Conservation (phyloP, 2,888 invertebrate genomes). For the Drosophila algonquin region DNA sequence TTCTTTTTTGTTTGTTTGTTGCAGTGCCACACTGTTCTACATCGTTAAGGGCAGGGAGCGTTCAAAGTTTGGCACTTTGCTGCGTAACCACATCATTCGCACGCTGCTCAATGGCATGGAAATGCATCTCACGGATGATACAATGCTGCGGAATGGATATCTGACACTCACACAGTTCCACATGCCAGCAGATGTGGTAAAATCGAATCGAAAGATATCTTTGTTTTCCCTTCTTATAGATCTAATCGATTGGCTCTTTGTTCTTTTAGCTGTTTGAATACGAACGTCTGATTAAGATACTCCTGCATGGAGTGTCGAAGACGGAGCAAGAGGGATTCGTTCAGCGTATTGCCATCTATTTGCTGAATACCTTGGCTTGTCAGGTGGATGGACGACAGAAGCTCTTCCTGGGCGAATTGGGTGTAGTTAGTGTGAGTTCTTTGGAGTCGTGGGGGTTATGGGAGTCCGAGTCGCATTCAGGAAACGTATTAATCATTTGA, state of each 20-base stretch:
- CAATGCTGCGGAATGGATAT: constrained; percentile 98
- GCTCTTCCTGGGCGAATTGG: constrained; percentile 93
- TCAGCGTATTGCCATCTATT: constrained; percentile 96
- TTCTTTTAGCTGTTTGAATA: constrained; percentile 92
- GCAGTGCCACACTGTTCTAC: constrained; percentile 96
- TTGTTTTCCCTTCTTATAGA: neutral
- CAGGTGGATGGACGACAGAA: constrained; percentile 98
- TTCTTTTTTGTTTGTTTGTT: too few species aligned
- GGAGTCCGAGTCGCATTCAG: too few species aligned
- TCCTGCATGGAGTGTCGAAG: constrained; percentile 92
- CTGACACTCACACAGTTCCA: constrained; percentile 97
- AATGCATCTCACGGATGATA: constrained; percentile 92
- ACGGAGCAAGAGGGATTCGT: constrained; percentile 95
- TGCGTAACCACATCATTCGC: constrained; percentile 92
- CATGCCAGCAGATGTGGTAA: constrained; percentile 96
- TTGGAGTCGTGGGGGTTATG: neutral
- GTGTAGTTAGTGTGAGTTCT: constrained; percentile 90
- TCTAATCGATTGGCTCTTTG: constrained; percentile 16
- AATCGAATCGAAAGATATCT: neutral
- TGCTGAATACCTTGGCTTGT: constrained; percentile 97
- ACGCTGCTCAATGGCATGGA: constrained; percentile 95
- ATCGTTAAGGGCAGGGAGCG: constrained; percentile 95
- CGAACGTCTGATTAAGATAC: constrained; percentile 92
- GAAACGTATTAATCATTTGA: neutral
- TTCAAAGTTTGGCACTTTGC: constrained; percentile 88